These are phyloP conservation scores for Eupeodes latifasciatus DNA, from an alignment of 2,888 invertebrate genomes.

Conservation along the genomic window DNA sequence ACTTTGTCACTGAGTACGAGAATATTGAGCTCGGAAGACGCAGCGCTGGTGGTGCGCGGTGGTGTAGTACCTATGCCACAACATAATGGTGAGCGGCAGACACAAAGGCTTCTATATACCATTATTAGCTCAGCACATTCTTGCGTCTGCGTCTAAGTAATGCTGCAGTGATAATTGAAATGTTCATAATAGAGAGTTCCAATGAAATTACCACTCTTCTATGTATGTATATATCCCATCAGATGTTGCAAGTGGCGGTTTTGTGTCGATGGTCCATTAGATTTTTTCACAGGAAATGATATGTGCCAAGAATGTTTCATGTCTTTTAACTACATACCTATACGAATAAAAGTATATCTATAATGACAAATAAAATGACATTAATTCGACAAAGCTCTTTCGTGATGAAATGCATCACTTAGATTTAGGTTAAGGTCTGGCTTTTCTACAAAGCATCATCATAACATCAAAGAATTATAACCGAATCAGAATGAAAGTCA, in stretches of 20 bases:
- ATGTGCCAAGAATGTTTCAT: constrained; percentile 13
- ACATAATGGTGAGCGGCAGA: constrained; percentile 37
- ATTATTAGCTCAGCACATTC: constrained; percentile 67
- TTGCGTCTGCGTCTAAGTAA: constrained; percentile 35
- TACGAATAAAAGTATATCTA: background rate
- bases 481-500: background rate
- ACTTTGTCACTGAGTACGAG: constrained; percentile 9
- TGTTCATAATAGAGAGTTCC: constrained; percentile 49
- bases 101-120: constrained; percentile 51
- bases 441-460: background rate
- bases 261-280: constrained; percentile 12
- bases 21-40: background rate
- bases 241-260: constrained; percentile 11
- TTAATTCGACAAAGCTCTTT: constrained; percentile 9
- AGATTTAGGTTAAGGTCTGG: constrained; percentile 58
- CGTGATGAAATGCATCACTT: constrained; percentile 23
- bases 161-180: constrained; percentile 70
- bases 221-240: background rate
- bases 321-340: background rate
- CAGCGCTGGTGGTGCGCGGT: constrained; percentile 6
- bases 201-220: constrained; percentile 27
- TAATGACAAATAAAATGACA: constrained; percentile 29
- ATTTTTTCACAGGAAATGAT: constrained; percentile 25
- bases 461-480: constrained; percentile 46
- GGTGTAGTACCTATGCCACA: background rate